Percentiles rank a stretch among this genome's conserved stretches.
These are phyloP conservation scores for Pseudopleuronectes americanus DNA, from an alignment of 2,797 vertebrate species.

Conservation along the genomic window DNA sequence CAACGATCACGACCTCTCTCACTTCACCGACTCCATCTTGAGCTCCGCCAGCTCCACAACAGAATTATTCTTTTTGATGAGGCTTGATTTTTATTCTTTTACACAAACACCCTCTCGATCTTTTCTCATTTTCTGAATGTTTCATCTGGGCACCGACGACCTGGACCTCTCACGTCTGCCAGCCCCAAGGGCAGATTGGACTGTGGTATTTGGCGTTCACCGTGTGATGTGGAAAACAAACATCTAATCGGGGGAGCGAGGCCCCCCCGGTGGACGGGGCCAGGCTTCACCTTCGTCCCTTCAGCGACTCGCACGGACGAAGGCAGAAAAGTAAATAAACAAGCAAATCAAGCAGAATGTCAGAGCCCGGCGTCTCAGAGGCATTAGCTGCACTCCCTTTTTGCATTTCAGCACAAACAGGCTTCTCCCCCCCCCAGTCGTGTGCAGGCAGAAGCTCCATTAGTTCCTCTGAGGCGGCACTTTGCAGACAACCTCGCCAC, in stretches of 20 bases:
- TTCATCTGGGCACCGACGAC: conserved; percentile 8
- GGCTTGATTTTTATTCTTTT: not conserved
- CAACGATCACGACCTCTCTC: too few species aligned
- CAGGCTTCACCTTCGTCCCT: conserved; percentile 47
- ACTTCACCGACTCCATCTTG: too few species aligned
- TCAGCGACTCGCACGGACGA: conserved; percentile 60
- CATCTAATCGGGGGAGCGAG: conserved; percentile 35
- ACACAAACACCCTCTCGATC: too few species aligned
- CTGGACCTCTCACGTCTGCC: conserved; percentile 3
- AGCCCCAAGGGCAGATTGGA: conserved; percentile 52
- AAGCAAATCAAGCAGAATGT: conserved; percentile 81
- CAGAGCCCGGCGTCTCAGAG: conserved; percentile 75
- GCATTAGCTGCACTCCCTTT: conserved; percentile 63
- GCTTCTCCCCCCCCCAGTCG: conserved; percentile 39
- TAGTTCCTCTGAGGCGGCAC: conserved; percentile 74
- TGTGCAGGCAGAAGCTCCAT: conserved; percentile 75
- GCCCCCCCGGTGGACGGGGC: conserved; percentile 65
- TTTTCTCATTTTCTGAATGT: not conserved
- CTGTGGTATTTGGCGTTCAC: conserved; percentile 33
- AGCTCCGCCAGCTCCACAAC: conserved; percentile 1
- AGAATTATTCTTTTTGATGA: conserved; percentile 10
- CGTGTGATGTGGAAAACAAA: conserved; percentile 51
- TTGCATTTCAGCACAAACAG: conserved; percentile 68
- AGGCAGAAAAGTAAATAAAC: conserved; percentile 76
- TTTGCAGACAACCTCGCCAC: conserved; percentile 67